Conservation (phyloP, 2,113 vertebrate genomes). For the Riparia riparia region DNA sequence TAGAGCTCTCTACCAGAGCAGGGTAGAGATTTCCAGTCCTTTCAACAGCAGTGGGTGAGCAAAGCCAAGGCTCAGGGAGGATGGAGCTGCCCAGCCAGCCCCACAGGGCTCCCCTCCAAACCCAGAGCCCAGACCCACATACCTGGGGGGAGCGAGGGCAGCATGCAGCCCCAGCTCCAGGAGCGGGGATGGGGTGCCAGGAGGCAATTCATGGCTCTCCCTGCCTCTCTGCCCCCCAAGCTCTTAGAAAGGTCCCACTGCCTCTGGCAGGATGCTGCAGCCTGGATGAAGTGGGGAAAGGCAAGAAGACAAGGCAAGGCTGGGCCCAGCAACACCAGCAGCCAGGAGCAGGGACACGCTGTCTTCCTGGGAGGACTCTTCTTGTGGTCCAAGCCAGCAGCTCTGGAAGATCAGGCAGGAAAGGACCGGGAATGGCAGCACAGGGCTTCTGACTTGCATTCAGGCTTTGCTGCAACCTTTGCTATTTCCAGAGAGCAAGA, state of each 20-base stretch:
- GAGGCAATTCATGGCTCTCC: neutral
- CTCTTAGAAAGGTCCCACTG: neutral
- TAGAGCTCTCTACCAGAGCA: neutral
- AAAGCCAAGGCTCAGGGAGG: neutral
- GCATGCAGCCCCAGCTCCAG: conserved; percentile 46
- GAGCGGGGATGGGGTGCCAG: neutral
- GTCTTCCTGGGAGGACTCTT: neutral
- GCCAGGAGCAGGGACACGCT: neutral
- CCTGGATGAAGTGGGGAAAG: accelerated
- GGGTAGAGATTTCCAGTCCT: neutral
- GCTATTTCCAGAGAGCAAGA: neutral
- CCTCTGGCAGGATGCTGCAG: accelerated
- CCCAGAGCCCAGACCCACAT: accelerated
- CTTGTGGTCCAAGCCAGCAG: accelerated
- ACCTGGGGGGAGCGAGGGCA: neutral
- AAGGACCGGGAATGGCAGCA: accelerated
- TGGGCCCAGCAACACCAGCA: neutral
- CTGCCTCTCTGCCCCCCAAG: accelerated
- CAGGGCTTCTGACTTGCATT: neutral
- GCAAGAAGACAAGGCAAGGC: neutral
- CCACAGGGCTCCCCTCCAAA: accelerated
- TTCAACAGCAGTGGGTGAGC: neutral
- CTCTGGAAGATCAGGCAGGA: neutral
- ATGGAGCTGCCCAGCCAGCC: neutral
- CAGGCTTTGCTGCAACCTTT: conserved; percentile 7